Evolutionary conservation across 1,140 invertebrate genomes (phyloP).

Genomic region (Tetragnatha versicolor): DNA sequence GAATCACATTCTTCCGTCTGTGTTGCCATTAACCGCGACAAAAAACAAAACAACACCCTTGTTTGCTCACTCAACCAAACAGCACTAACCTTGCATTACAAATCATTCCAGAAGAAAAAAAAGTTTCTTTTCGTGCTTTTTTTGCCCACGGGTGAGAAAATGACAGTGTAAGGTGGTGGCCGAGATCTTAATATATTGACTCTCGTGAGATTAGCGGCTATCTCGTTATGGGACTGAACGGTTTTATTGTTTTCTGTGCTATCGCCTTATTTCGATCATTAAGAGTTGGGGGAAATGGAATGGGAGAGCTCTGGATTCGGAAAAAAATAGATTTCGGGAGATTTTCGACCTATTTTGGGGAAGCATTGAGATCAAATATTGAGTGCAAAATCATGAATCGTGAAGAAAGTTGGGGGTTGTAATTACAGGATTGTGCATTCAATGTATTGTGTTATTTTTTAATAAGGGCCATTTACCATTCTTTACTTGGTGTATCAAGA

Average conservation of each 20-base stretch:
- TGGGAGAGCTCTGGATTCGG: too few relatives aligned
- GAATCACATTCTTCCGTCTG: background rate
- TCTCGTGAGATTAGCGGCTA: background rate
- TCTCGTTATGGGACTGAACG: background rate
- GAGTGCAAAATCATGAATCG: too few relatives aligned
- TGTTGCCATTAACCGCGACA: conserved; percentile 6
- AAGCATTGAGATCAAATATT: too few relatives aligned
- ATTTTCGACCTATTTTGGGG: too few relatives aligned
- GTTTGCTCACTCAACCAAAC: conserved; percentile 37
- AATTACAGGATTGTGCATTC: too few relatives aligned
- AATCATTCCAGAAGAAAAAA: conserved; percentile 1
- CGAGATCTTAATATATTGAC: too few relatives aligned
- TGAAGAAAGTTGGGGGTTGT: too few relatives aligned
- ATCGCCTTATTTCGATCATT: background rate
- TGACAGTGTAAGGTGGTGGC: background rate
- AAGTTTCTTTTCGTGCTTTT: background rate
- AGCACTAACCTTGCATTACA: conserved; percentile 49
- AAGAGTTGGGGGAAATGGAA: background rate
- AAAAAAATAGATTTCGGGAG: too few relatives aligned
- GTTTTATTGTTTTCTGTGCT: background rate
- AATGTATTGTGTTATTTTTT: too few relatives aligned
- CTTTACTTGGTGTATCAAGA: too few relatives aligned
- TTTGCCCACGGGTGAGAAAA: background rate
- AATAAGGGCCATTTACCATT: too few relatives aligned
- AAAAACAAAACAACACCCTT: conserved; percentile 32